Percentiles rank a stretch among this genome's conserved stretches.
Evolutionary conservation across 23 tunicate genomes (phyloP).

Genomic region (Corella eumyota): DNA sequence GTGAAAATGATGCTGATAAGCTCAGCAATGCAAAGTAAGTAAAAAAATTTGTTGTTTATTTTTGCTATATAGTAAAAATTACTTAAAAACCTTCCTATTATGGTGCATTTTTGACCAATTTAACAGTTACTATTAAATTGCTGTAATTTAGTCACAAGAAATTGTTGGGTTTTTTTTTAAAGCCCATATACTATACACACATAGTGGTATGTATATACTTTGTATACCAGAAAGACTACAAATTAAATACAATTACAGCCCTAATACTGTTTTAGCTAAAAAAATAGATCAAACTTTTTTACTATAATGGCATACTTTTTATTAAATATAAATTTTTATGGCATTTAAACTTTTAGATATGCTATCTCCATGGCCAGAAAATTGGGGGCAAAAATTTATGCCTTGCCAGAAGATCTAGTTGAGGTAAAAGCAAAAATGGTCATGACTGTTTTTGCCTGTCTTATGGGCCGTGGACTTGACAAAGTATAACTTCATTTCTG

Average conservation of each 20-base stretch:
- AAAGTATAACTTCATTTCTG: no score
- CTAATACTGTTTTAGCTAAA: not conserved
- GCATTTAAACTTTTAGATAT: conserved; percentile 31
- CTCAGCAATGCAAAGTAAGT: conserved; percentile 89
- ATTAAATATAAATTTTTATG: not conserved
- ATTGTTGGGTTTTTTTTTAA: no score
- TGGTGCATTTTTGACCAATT: no score
- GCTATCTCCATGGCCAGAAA: conserved; percentile 97
- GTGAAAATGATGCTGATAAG: conserved; percentile 46
- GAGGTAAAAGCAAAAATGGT: conserved; percentile 95
- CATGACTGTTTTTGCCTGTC: conserved; percentile 91
- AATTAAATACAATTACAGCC: no score
- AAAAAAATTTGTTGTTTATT: no score
- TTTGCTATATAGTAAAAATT: no score
- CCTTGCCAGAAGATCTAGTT: conserved; percentile 95
- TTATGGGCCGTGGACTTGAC: conserved; percentile 71
- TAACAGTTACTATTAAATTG: no score
- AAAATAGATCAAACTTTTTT: not conserved
- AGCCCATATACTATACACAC: no score
- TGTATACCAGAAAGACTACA: no score
- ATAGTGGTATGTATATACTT: no score
- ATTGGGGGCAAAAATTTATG: conserved; percentile 88
- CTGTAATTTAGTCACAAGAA: no score
- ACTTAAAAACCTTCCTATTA: no score
- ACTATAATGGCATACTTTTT: not conserved